Evolutionary conservation across 2,888 invertebrate genomes (phyloP).

Genomic region (Lepidonotus clava): DNA sequence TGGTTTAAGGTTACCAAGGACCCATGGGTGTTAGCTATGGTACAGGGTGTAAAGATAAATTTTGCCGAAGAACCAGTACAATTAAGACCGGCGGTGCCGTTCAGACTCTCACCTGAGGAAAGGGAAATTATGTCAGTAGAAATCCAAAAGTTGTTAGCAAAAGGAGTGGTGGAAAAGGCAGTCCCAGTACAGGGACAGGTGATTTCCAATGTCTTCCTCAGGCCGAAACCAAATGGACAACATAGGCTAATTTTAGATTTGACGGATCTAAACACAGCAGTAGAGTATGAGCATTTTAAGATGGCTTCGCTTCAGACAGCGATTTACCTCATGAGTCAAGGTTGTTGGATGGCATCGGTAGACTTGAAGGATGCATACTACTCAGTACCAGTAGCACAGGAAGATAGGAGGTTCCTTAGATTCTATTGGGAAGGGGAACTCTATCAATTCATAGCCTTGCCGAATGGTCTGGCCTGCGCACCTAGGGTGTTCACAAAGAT

Average conservation of each 20-base stretch:
- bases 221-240: background rate
- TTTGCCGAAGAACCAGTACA: background rate
- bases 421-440: background rate
- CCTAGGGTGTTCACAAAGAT: background rate
- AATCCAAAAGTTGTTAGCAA: background rate
- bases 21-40: background rate
- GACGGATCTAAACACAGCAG: background rate
- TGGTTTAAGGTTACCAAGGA: background rate
- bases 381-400: background rate
- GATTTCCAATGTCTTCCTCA: background rate
- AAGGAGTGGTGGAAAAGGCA: background rate
- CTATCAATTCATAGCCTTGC: background rate
- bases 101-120: no score
- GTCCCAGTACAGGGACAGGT: background rate
- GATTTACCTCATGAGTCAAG: background rate
- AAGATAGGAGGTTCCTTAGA: background rate
- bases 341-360: background rate
- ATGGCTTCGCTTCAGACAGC: background rate
- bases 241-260: background rate
- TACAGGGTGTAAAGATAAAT: background rate
- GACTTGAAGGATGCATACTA: constrained; percentile 32
- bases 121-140: background rate
- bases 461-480: background rate
- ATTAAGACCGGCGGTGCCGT: background rate
- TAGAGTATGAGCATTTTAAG: constrained; percentile 28